Evolutionary conservation across 2,888 invertebrate genomes (phyloP).

Genomic region (Lacanobia oleracea): DNA sequence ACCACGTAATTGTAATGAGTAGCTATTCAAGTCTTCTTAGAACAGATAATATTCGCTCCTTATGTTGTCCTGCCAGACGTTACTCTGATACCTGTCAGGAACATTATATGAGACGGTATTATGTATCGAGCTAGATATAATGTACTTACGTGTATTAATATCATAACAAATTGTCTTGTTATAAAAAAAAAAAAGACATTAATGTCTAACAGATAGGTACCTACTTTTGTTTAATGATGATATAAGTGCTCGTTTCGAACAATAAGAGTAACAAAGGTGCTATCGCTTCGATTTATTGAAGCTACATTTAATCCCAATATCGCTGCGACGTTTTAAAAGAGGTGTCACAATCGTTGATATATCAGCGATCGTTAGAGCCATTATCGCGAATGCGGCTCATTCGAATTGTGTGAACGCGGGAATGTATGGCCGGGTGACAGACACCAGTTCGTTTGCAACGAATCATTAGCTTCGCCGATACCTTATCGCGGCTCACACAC

Average conservation of each 20-base stretch:
- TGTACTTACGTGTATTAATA: not conserved
- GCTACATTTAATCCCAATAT: slow-evolving; percentile 25
- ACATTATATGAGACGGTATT: slow-evolving; percentile 17
- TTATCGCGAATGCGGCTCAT: slow-evolving; percentile 52
- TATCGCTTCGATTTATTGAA: slow-evolving; percentile 8
- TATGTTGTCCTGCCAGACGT: not conserved
- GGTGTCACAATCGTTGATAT: slow-evolving; percentile 37
- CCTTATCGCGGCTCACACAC: slow-evolving; percentile 71
- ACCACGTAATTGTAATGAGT: slow-evolving; percentile 12
- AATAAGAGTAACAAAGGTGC: not conserved
- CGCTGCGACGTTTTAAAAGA: slow-evolving; percentile 32
- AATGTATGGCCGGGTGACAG: slow-evolving; percentile 68
- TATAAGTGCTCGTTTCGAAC: not conserved
- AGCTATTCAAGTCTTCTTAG: slow-evolving; percentile 4
- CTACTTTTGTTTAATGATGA: not conserved
- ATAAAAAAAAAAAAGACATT: not conserved
- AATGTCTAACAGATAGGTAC: not conserved
- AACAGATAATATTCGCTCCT: slow-evolving; percentile 17
- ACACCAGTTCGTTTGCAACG: slow-evolving; percentile 71
- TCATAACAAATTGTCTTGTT: not conserved
- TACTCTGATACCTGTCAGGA: slow-evolving; percentile 14
- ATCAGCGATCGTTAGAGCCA: slow-evolving; percentile 47
- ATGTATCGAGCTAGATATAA: slow-evolving; percentile 11
- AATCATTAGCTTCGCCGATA: slow-evolving; percentile 76
- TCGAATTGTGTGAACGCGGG: slow-evolving; percentile 52